Evolutionary conservation across 30 jellyfish, hydroid and myxozoan genomes (phyloP), one percentile per base, ranked within the genome.

Genomic region (Aurelia coerulea): DNA sequence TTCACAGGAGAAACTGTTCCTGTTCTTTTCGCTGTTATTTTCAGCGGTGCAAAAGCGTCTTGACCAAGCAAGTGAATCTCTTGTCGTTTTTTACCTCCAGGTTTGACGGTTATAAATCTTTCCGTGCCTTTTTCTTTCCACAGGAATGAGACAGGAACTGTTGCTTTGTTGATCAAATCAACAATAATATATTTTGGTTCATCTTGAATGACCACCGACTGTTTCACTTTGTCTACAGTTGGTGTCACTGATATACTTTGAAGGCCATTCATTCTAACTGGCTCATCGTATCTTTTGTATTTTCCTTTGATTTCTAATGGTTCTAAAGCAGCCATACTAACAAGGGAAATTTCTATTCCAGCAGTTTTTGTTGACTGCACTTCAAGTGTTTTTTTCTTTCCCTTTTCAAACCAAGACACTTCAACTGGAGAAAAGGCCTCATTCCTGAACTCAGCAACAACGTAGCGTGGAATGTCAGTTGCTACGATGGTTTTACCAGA

Each of bases 391-490:
- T 65, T 74, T 41, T 18, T 34, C 14, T 29, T 50, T 9, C 83
- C 81, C 41, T 56, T 73, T 35, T 84, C 87, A 19, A 5, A 69
- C 93, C 93, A 84, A 8, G 82, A 66, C 2, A 84, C 81, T 73
- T 50, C 77, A 34, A 84, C 78, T 10, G 79, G 79, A 10, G 78
- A 74, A 62, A 70, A 73, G 34, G 84, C 93, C 16, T 49, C 68
- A 51, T 84, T 84, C 39, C 46, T 35, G 53, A 84, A 73, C 12
- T 84, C 83, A 49, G 68, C 93, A 16, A 72, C 76, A 11, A 84
- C 78, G 69, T 13, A 63, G 2, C 84, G 52, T 12, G 79, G 75
- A 41, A 51, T 78, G 17, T 84, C 93, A 4, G 93, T 73, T 15
- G 83, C 88, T 15, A 73, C 70, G 50, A 67, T 77, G 0, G 18